Base-by-base conservation (phyloP, 2,113 vertebrate genomes). In the Taxidea taxus region DNA sequence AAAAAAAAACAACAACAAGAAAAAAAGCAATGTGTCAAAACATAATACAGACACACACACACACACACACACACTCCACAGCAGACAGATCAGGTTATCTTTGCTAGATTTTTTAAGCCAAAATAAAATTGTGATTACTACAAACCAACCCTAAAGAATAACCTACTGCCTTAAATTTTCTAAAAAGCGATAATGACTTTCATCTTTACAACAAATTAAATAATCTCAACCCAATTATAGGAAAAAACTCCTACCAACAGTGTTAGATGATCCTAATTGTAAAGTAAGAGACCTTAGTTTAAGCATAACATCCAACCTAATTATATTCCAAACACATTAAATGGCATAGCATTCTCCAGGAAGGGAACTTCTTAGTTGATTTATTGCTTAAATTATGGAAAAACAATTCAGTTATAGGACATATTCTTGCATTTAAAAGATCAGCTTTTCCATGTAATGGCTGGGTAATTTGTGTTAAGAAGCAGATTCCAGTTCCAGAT, bases 71-170 rank as follows among this genome's bases (percentile, higher is more conserved):
- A 29, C 0, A 58, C 8, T 11, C 60, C 15, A 54, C 0, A 39
- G 2, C 10, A 84, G 34, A 75, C 5, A 88, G 23, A 96, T 49
- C 58, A 23, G 23, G 60, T 27, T 90, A 95, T 51, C 51, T 81
- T 87, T 82, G 80, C 66, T 86, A 95, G 31, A 11, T 85, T 94
- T 96, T 95, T 90, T 92, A 98, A 42, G 93, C 78, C 95, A 98
- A 98, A 99, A 98, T 98, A 98, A 98, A 99, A 98, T 97, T 97
- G 91, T 98, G 98, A 98, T 98, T 98, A 97, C 90, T 98, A 98
- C 82, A 92, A 97, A 98, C 82, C 85, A 62, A 97, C 96, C 98
- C 6, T 77, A 98, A 98, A 98, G 91, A 92, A 97, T 97, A 98
- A 98, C 93, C 94, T 98, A 96, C 97, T 98, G 94, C 96, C 94